Percentiles rank a stretch among this genome's conserved stretches.
Evolutionary conservation across 2,888 invertebrate species (phyloP).

Genomic region (Lasioglossum pauxillum): DNA sequence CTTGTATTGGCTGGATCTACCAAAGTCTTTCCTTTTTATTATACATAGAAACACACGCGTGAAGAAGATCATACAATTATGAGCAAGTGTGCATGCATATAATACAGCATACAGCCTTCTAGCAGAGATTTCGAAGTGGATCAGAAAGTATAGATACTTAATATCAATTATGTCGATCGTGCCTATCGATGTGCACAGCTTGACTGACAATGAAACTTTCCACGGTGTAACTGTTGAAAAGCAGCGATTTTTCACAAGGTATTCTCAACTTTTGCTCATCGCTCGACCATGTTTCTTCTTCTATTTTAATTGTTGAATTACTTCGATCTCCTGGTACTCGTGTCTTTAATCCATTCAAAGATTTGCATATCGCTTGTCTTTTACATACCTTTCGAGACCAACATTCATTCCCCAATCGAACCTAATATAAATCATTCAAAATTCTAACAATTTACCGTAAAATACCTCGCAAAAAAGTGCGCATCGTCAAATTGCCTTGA

Average conservation of each 20-base stretch:
- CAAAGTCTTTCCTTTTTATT: slow-evolving; percentile 34
- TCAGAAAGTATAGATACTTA: background rate
- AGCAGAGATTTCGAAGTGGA: slow-evolving; percentile 16
- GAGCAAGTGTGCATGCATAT: slow-evolving; percentile 47
- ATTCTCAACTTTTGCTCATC: background rate
- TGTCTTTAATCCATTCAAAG: no score
- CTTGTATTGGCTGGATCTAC: slow-evolving; percentile 53
- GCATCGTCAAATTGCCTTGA: background rate
- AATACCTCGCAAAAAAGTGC: background rate
- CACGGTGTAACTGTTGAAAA: background rate
- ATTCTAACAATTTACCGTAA: background rate
- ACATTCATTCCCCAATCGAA: background rate
- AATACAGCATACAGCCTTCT: slow-evolving; percentile 38
- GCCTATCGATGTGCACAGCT: background rate
- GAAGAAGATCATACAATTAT: slow-evolving; percentile 30
- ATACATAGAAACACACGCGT: slow-evolving; percentile 28
- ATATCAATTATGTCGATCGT: background rate
- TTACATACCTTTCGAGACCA: background rate
- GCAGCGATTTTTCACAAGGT: background rate
- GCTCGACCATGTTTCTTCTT: background rate
- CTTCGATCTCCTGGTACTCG: no score
- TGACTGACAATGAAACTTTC: background rate
- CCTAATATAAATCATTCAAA: background rate
- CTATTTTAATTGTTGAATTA: background rate
- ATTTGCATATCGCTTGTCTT: background rate